Evolutionary conservation across 2,888 invertebrate genomes (phyloP).

Genomic region (Phalera bucephala): DNA sequence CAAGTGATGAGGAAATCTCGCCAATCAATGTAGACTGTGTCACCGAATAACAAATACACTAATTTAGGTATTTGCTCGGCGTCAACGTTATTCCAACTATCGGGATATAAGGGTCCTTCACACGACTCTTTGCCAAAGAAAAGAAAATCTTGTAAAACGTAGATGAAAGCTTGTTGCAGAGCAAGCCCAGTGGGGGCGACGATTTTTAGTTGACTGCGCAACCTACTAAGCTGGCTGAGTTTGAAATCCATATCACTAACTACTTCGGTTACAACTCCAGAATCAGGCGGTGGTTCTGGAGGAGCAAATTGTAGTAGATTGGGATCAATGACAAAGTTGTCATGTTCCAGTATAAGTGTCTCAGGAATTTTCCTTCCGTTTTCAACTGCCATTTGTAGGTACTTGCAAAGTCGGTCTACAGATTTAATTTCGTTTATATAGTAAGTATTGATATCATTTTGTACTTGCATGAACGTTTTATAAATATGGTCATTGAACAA

Average conservation of each 20-base stretch:
- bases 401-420: constrained; percentile 77
- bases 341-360: constrained; percentile 71
- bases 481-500: constrained; percentile 65
- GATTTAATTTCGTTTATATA: constrained; percentile 68
- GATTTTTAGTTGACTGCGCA: constrained; percentile 64
- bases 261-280: constrained; percentile 38
- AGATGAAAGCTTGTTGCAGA: constrained; percentile 74
- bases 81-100: constrained; percentile 66
- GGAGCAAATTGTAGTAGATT: constrained; percentile 62
- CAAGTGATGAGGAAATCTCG: constrained; percentile 85
- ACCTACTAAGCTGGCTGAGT: constrained; percentile 57
- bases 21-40: constrained; percentile 84
- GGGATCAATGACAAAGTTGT: constrained; percentile 74
- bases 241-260: constrained; percentile 55
- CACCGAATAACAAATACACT: constrained; percentile 76
- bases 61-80: constrained; percentile 68
- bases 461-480: constrained; percentile 69
- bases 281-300: constrained; percentile 28
- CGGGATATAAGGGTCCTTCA: constrained; percentile 55
- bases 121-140: constrained; percentile 72
- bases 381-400: constrained; percentile 79
- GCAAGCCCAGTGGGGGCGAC: constrained; percentile 66
- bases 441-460: constrained; percentile 69
- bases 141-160: constrained; percentile 77
- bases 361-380: constrained; percentile 69